These are phyloP conservation scores for Microchrysa polita DNA, from an alignment of 2,888 invertebrate genomes.

Conservation along the genomic window DNA sequence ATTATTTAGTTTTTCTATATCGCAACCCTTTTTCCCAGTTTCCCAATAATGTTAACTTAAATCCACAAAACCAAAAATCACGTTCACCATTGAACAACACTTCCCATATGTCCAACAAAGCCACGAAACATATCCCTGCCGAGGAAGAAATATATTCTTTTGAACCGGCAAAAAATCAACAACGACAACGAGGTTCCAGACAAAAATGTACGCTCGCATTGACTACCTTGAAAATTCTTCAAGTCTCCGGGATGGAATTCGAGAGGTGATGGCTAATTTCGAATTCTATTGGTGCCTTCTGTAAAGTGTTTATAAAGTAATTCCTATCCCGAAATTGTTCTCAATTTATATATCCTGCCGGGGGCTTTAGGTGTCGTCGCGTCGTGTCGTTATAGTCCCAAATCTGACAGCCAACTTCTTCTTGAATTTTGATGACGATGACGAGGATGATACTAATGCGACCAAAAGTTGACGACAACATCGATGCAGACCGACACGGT, in stretches of 20 bases:
- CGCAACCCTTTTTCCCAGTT: too few relatives aligned
- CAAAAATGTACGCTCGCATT: background rate
- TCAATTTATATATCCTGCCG: constrained; percentile 42
- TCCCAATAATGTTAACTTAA: too few relatives aligned
- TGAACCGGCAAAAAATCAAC: constrained; percentile 28
- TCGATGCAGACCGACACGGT: background rate
- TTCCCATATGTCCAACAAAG: background rate
- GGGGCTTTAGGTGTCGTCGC: constrained; percentile 12
- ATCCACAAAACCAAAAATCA: too few relatives aligned
- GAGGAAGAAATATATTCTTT: constrained; percentile 19
- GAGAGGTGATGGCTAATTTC: constrained; percentile 33
- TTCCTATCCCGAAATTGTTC: constrained; percentile 40
- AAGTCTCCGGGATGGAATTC: background rate
- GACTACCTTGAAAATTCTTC: constrained; percentile 2
- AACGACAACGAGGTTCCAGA: constrained; percentile 16
- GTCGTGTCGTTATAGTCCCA: constrained; percentile 9
- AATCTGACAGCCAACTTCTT: constrained; percentile 38
- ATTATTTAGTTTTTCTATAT: too few relatives aligned
- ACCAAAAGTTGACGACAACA: too few relatives aligned
- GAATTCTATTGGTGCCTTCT: constrained; percentile 32
- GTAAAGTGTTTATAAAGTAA: constrained; percentile 45
- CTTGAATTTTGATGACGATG: constrained; percentile 38
- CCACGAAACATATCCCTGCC: background rate
- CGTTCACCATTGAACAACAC: too few relatives aligned
- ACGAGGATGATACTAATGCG: background rate